Conservation (phyloP, 2,888 invertebrate species). For the Chloroclysta siterata region DNA sequence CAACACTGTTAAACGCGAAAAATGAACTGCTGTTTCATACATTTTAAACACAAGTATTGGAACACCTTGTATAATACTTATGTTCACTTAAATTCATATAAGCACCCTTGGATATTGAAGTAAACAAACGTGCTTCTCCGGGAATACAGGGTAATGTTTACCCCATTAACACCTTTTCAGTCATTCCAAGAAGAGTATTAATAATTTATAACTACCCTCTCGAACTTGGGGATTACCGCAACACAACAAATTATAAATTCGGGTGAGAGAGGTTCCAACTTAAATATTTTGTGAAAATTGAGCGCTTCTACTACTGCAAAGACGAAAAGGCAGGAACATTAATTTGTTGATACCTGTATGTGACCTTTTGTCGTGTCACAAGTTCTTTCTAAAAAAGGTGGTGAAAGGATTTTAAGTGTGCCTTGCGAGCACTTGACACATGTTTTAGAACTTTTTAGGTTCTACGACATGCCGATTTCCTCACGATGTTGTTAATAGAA, state of each 20-base stretch:
- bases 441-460: no score
- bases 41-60: no score
- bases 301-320: neutral
- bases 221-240: slow-evolving; percentile 24
- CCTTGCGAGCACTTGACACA: no score
- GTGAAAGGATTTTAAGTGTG: no score
- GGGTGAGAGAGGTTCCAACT: neutral
- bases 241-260: slow-evolving; percentile 28
- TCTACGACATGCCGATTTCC: no score
- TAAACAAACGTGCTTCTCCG: neutral
- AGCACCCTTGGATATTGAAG: neutral
- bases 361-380: no score
- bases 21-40: no score
- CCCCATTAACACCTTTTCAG: slow-evolving; percentile 20
- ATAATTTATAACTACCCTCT: slow-evolving; percentile 25
- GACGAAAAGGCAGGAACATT: slow-evolving; percentile 1
- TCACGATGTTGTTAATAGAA: no score
- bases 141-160: slow-evolving; percentile 13
- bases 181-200: slow-evolving; percentile 25
- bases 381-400: no score
- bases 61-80: no score
- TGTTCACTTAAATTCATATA: slow-evolving; percentile 27
- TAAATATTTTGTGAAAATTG: slow-evolving; percentile 4
- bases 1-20: no score
- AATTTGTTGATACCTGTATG: no score